Evolutionary conservation across 2,797 vertebrate species (phyloP).

Genomic region (Odontamblyopus lacepedii): DNA sequence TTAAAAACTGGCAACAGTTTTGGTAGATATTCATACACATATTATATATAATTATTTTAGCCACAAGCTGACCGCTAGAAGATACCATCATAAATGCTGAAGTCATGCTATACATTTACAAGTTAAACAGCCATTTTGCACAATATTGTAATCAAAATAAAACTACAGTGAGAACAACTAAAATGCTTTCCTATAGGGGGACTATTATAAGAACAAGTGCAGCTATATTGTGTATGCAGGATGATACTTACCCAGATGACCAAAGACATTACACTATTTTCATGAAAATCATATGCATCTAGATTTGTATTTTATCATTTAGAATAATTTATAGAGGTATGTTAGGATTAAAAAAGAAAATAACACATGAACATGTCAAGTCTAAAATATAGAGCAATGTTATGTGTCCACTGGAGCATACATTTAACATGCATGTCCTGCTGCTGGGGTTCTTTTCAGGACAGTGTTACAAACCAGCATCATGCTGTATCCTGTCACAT

Average conservation of each 20-base stretch:
- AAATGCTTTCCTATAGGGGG: background rate
- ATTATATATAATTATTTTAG: too few relatives aligned
- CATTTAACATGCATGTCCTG: background rate
- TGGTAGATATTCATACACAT: too few relatives aligned
- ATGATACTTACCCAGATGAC: background rate
- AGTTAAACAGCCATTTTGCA: background rate
- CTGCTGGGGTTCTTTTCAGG: constrained; percentile 23
- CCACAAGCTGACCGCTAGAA: too few relatives aligned
- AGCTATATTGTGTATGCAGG: background rate
- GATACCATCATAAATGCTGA: background rate
- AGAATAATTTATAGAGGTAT: background rate
- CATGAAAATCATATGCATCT: background rate
- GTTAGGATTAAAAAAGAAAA: too few relatives aligned
- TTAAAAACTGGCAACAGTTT: too few relatives aligned
- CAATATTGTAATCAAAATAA: background rate
- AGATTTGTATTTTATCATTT: background rate
- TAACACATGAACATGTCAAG: too few relatives aligned
- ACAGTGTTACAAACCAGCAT: constrained; percentile 28
- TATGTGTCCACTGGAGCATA: too few relatives aligned
- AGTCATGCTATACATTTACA: background rate
- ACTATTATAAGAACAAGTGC: background rate
- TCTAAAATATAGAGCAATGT: too few relatives aligned
- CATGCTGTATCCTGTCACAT: constrained; percentile 55
- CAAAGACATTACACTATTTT: background rate
- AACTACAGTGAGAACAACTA: background rate